Conservation (phyloP, 2,888 invertebrate species). For the Orgyia antiqua region DNA sequence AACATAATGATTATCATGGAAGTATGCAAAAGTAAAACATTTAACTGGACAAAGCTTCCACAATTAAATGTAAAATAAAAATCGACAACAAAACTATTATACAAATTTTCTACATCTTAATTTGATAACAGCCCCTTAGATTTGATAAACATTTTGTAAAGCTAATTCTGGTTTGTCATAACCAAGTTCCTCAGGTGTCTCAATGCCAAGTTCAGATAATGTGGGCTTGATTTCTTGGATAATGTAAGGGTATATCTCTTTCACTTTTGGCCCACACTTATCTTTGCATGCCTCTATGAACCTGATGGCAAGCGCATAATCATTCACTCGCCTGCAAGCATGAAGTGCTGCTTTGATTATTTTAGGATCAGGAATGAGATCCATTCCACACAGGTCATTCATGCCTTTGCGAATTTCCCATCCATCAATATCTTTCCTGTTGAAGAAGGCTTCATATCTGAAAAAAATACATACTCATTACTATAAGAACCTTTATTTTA, state of each 20-base stretch:
- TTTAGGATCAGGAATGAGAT: constrained; percentile 94
- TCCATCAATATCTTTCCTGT: constrained; percentile 91
- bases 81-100: constrained; percentile 64
- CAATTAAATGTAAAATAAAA: constrained; percentile 50
- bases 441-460: constrained; percentile 91
- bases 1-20: constrained; percentile 38
- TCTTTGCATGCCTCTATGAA: constrained; percentile 94
- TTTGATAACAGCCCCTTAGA: constrained; percentile 57
- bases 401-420: constrained; percentile 97
- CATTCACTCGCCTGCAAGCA: constrained; percentile 96
- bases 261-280: constrained; percentile 87
- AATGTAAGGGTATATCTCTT: constrained; percentile 91
- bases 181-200: constrained; percentile 96
- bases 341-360: constrained; percentile 91
- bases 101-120: constrained; percentile 66
- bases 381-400: constrained; percentile 93
- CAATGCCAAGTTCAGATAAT: constrained; percentile 94
- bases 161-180: constrained; percentile 98
- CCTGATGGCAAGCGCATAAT: constrained; percentile 94
- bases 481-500: too few species aligned
- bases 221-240: constrained; percentile 95
- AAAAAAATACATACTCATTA: constrained; percentile 14
- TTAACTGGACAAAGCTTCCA: constrained; percentile 40
- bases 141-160: constrained; percentile 84
- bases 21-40: constrained; percentile 43